Base-by-base conservation (phyloP, 1,140 invertebrate species). In the Akabosia matsudoensis region DNA sequence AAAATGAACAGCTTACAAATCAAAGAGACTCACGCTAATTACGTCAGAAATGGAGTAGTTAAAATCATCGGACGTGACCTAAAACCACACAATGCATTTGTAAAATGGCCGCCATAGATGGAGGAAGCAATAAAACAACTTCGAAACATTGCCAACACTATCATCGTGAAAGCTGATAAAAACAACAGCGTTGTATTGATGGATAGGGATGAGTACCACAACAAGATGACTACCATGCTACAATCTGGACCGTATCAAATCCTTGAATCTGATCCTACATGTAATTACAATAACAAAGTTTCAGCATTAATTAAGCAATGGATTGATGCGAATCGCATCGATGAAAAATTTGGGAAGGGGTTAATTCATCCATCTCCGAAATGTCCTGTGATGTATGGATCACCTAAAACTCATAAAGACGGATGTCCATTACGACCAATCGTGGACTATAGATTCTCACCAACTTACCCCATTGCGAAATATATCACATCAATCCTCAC, bases 401-500 rank as follows among this genome's bases (percentile, higher is more conserved):
- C 81, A 18, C 82, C 82, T 22, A 83, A 84, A 79, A 81, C 82
- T 1, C 82, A 84, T 28, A 83, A 83, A 76, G 14, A 22, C 0
- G 33, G 79, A 22, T 70, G 76, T 7, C 80, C 83, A 24, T 73
- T 82, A 33, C 73, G 83, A 26, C 77, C 80, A 0, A 83, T 84
- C 13, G 81, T 82, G 3, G 82, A 81, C 52, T 79, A 76, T 28
- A 75, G 82, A 18, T 56, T 73, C 14, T 78, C 79, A 3, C 82
- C 81, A 3, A 75, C 77, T 18, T 81, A 83, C 56, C 37, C 70
- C 10, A 33, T 83, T 1, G 73, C 80, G 0, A 79, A 80, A 80
- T 79, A 81, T 76, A 37, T 81, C 64, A 54, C 79, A 70, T 74
- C 71, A 0, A 73, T 70, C n/a, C 26, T 76, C 7, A 18, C 56